phyloP scores from a whole-genome alignment of 2,797 vertebrate genomes.

The Falco cherrug region DNA sequence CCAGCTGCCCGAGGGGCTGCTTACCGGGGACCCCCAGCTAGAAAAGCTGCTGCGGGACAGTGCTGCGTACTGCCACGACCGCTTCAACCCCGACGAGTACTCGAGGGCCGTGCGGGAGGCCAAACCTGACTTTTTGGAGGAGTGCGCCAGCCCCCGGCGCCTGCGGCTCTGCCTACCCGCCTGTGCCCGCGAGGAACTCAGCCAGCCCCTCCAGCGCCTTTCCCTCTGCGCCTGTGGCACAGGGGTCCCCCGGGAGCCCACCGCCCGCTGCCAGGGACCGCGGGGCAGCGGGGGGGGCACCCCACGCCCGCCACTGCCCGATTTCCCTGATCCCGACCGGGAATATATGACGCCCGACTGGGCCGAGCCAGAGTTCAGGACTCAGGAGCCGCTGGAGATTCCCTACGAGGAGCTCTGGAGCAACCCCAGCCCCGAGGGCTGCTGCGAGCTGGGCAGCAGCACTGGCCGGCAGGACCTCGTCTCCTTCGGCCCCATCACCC shows the following conservation, averaged over 20 bases:
- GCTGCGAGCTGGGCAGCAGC: slow-evolving; percentile 44
- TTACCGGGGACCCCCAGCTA: slow-evolving; percentile 81
- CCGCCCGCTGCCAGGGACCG: slow-evolving; percentile 67
- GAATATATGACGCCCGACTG: slow-evolving; percentile 94
- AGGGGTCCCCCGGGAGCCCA: slow-evolving; percentile 5
- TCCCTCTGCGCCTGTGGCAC: slow-evolving; percentile 81
- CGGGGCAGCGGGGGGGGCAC: neutral
- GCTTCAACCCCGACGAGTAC: slow-evolving; percentile 93
- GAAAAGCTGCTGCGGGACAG: slow-evolving; percentile 88
- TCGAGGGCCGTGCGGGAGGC: slow-evolving; percentile 92
- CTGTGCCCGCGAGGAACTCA: slow-evolving; percentile 77
- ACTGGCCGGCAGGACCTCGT: slow-evolving; percentile 84
- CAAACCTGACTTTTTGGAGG: slow-evolving; percentile 88
- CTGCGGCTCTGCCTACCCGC: slow-evolving; percentile 84
- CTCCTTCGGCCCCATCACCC: slow-evolving; percentile 76
- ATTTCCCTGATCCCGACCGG: slow-evolving; percentile 80
- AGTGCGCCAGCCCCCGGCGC: slow-evolving; percentile 87
- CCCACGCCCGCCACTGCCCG: slow-evolving; percentile 38
- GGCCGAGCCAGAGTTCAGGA: slow-evolving; percentile 83
- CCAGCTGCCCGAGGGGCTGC: slow-evolving; percentile 87
- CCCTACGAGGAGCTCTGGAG: slow-evolving; percentile 98
- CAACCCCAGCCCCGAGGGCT: slow-evolving; percentile 77
- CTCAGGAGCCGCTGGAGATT: slow-evolving; percentile 83
- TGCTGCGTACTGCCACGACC: slow-evolving; percentile 84
- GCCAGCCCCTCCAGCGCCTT: slow-evolving; percentile 83